A percentile compares a stretch with the other conserved stretches of the same genome.
phyloP scores from a whole-genome alignment of 2,113 vertebrate genomes.

The Stictonetta naevosa region DNA sequence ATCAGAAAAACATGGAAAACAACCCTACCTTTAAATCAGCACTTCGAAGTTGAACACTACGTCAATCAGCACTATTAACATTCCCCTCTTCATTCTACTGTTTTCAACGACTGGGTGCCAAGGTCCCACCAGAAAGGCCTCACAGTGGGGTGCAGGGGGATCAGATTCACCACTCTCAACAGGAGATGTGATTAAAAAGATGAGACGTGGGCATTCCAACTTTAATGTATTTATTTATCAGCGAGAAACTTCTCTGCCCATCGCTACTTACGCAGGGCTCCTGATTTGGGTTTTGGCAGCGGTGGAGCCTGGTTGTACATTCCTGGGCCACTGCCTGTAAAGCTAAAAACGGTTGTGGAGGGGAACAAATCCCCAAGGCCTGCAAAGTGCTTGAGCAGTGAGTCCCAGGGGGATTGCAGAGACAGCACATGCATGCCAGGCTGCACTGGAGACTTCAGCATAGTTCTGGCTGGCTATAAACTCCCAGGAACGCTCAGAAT shows the following conservation, averaged over 20 bases:
- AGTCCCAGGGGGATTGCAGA: not conserved
- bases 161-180: not conserved
- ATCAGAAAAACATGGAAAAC: not conserved
- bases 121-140: not conserved
- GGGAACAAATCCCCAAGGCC: not conserved
- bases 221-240: not conserved
- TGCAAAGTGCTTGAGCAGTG: fast-evolving
- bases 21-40: not conserved
- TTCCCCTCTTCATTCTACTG: not conserved
- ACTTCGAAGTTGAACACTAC: not conserved
- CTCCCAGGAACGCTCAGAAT: not conserved
- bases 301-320: not conserved
- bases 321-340: not conserved
- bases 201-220: not conserved
- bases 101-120: not conserved
- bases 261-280: fast-evolving
- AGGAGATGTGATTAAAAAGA: not conserved
- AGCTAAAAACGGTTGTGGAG: not conserved
- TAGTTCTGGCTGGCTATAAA: not conserved
- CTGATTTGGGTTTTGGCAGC: not conserved
- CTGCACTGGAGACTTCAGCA: not conserved
- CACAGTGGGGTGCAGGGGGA: fast-evolving
- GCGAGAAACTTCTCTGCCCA: not conserved
- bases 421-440: fast-evolving
- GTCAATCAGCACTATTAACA: not conserved